A percentile compares a stretch with the other conserved stretches of the same genome.
Evolutionary conservation across 2,888 invertebrate species (phyloP).

Genomic region (Abrostola tripartita): DNA sequence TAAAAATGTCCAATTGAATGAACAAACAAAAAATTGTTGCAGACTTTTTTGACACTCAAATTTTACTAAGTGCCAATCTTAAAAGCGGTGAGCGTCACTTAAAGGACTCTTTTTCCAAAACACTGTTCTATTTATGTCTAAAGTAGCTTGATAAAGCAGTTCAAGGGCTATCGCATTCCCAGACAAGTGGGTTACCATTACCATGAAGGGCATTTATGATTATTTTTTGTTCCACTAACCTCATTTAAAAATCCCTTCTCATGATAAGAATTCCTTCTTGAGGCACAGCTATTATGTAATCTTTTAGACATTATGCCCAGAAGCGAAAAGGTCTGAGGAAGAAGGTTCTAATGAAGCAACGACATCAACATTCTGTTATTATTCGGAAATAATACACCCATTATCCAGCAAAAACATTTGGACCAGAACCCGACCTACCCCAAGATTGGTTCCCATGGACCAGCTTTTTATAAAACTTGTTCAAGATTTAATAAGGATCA

Average conservation of each 20-base stretch:
- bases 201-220: constrained; percentile 71
- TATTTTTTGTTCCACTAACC: constrained; percentile 83
- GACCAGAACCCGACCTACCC: constrained; percentile 50
- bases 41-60: constrained; percentile 28
- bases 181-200: constrained; percentile 79
- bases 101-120: constrained; percentile 53
- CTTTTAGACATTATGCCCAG: constrained; percentile 53
- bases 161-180: constrained; percentile 80
- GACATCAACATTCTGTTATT: constrained; percentile 16
- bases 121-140: constrained; percentile 59
- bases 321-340: constrained; percentile 27
- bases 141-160: constrained; percentile 71
- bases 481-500: constrained; percentile 42
- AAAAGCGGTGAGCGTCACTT: constrained; percentile 28
- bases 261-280: constrained; percentile 51
- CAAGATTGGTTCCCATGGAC: constrained; percentile 43
- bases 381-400: constrained; percentile 4
- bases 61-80: constrained; percentile 48
- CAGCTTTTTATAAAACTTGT: constrained; percentile 30
- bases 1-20: no score
- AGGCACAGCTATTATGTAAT: constrained; percentile 52
- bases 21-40: constrained; percentile 9
- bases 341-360: constrained; percentile 43
- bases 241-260: constrained; percentile 60
- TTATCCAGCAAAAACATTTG: constrained; percentile 12